Evolutionary conservation across 2,888 invertebrate genomes (phyloP), one percentile per base, ranked within the genome.

Genomic region (Nematopogon swammerdamellus): DNA sequence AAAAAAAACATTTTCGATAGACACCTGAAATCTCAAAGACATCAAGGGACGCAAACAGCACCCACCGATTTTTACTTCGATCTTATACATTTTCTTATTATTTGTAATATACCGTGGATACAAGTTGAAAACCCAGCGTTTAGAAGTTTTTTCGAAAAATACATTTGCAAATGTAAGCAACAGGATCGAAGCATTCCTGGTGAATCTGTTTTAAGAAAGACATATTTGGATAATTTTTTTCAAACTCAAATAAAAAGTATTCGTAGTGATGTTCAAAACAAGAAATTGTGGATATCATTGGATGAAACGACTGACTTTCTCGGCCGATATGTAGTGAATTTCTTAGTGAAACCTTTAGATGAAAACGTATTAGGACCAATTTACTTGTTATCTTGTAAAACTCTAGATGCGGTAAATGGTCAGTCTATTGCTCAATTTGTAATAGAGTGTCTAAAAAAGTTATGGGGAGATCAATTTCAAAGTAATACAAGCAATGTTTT

Each of bases 401-500:
- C 8, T 6, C 8, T 25, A 25, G 8, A 25, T 8, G 16, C 46
- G 14, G 49, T 49, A 43, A 49, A 49, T 49, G 42, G 8, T 17
- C 19, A 17, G 17, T 45, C 46, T n/a, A 45, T 18, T 36, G 45
- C 18, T 19, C 29, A 43, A 25, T 25, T 25, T 25, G 25, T 25
- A 6, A 25, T 8, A 4, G 25, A 25, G 4, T 25, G 5, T 25
- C 8, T 25, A 25, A 25, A 25, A 25, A 25, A 25, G 4, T 6
- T 25, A 8, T 25, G 25, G 25, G 25, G 25, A 25, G 8, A 25
- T 25, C 8, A 4, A 25, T 25, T 25, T 25, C 5, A 25, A 8
- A 25, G 25, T 25, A 53, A 50, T 46, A 46, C 49, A 36, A 17
- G 43, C 5, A 50, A 53, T 47, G 48, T 51, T 44, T 19, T 50